Evolutionary conservation across 2,113 vertebrate species (phyloP), one percentile per base, ranked within the genome.

Genomic region (Rallus limicola): DNA sequence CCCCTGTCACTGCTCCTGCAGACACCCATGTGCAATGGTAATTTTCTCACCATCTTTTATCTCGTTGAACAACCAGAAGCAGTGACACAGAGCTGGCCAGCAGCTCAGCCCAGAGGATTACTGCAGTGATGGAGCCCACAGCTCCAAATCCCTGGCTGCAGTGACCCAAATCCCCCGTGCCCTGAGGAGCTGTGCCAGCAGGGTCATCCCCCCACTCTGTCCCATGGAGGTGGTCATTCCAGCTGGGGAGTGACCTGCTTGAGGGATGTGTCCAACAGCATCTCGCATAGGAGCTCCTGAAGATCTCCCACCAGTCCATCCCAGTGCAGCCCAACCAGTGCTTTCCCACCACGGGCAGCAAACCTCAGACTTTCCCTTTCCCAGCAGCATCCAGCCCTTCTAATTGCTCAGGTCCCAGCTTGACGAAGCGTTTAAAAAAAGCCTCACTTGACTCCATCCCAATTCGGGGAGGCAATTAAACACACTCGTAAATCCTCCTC

Each of bases 401-500:
- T 85, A 50, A 72, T 80, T 69, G 86, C 80, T 94, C 92, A 75
- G 88, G 77, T 58, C 91, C 59, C 89, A 55, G 86, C 94, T 83
- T 86, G 86, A 93, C 0, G 17, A 75, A 82, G 86, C 65, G 0
- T 67, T 92, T 67, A 40, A 60, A 84, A 53, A 26, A 74, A 74
- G 26, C 2, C 44, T 46, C 18, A 5, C 58, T 95, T 81, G 86
- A 88, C 72, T 95, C 83, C 52, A 26, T 67, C 94, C 92, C 86
- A 68, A 34, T 19, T 53, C 18, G 1, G 81, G 6, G 0, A 76
- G 88, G 93, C 94, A 95, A 93, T 88, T 95, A 97, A 95, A 92
- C 8, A 26, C 65, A 3, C 93, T 95, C 93, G 8, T 88, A 89
- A 96, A 96, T 95, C 93, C 94, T 95, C 86, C 86, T 70, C 60